phyloP scores from a whole-genome alignment of 2,888 invertebrate species.

The Elmis aenea region DNA sequence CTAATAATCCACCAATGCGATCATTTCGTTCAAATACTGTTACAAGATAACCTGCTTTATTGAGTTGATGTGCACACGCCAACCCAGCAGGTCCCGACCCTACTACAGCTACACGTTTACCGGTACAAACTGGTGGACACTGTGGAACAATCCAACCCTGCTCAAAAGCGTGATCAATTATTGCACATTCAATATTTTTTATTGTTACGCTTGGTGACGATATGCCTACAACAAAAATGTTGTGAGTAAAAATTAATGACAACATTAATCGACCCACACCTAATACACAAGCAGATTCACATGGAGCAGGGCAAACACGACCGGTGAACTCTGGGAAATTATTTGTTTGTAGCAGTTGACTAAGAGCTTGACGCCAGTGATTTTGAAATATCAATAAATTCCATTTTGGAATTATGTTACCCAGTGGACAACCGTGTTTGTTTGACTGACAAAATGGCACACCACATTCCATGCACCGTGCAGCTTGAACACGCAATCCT shows the following conservation, averaged over 20 bases:
- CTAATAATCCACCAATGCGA: constrained; percentile 87
- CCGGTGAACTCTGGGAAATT: constrained; percentile 81
- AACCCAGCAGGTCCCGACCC: constrained; percentile 94
- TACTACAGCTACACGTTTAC: constrained; percentile 69
- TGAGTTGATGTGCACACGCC: constrained; percentile 94
- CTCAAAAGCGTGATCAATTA: constrained; percentile 97
- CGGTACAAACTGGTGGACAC: constrained; percentile 35
- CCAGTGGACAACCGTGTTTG: constrained; percentile 91
- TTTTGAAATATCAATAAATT: constrained; percentile 93
- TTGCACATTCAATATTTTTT: constrained; percentile 98
- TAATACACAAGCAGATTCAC: constrained; percentile 96
- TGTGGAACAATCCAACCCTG: constrained; percentile 90
- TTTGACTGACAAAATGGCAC: constrained; percentile 96
- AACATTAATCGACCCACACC: too few relatives aligned
- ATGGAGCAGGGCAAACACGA: constrained; percentile 92
- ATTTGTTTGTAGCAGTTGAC: constrained; percentile 92
- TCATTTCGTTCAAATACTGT: constrained; percentile 97
- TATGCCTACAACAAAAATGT: constrained; percentile 52
- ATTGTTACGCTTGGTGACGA: constrained; percentile 96
- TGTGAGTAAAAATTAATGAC: too few relatives aligned
- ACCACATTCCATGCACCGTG: constrained; percentile 98
- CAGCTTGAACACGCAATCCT: constrained; percentile 86
- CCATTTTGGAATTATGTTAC: constrained; percentile 99
- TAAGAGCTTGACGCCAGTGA: constrained; percentile 91
- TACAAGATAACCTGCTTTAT: constrained; percentile 94